Percentiles rank a stretch among this genome's conserved stretches.
Conservation (phyloP, 2,888 invertebrate species). For the Anorthoa munda region DNA sequence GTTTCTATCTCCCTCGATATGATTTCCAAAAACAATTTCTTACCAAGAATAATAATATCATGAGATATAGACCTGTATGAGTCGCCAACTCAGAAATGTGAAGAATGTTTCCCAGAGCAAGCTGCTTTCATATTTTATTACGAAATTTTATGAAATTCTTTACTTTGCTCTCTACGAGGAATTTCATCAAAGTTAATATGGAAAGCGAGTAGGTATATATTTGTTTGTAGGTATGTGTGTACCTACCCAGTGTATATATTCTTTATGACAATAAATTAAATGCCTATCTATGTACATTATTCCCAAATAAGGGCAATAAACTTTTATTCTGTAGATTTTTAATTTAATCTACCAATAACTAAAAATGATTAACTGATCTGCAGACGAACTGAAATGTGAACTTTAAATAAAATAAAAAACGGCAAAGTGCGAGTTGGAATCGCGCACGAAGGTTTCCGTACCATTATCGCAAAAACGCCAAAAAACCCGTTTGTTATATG, state of each 20-base stretch:
- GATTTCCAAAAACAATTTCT: neutral
- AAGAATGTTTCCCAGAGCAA: slow-evolving; percentile 56
- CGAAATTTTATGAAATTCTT: slow-evolving; percentile 68
- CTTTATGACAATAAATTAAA: neutral
- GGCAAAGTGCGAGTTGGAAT: too few relatives aligned
- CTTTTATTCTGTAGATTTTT: neutral
- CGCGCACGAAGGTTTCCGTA: too few relatives aligned
- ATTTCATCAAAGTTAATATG: slow-evolving; percentile 46
- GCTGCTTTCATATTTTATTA: slow-evolving; percentile 47
- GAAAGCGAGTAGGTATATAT: slow-evolving; percentile 1
- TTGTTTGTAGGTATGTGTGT: neutral
- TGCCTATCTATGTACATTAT: too few relatives aligned
- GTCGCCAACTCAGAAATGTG: slow-evolving; percentile 44
- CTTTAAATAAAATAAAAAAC: neutral
- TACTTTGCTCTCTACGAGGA: slow-evolving; percentile 29
- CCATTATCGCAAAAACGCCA: too few relatives aligned
- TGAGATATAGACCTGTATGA: slow-evolving; percentile 38
- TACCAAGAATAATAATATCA: neutral
- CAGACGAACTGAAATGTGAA: too few relatives aligned
- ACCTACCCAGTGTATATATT: slow-evolving; percentile 1
- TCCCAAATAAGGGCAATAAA: neutral
- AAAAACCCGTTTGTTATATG: too few relatives aligned
- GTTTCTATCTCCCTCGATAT: too few relatives aligned
- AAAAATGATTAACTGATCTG: neutral
- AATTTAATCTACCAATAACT: too few relatives aligned